Evolutionary conservation across 2,797 vertebrate species (phyloP).

Genomic region (Emydoidea blandingii): DNA sequence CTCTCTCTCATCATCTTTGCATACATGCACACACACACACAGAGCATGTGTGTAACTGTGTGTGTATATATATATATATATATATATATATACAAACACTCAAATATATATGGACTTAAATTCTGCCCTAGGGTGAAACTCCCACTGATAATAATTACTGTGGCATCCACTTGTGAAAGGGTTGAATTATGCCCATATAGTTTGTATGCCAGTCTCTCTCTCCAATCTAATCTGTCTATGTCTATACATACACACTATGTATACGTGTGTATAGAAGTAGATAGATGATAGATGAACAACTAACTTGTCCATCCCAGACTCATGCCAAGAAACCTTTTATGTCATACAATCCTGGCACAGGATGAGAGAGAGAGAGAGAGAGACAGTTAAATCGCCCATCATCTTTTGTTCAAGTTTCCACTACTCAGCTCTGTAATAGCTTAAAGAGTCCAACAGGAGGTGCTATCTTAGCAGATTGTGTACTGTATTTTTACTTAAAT

Average conservation of each 20-base stretch:
- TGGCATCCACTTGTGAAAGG: not conserved
- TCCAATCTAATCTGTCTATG: not conserved
- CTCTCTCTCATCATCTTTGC: not conserved
- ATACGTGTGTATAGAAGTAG: not conserved
- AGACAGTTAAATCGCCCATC: not conserved
- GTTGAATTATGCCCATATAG: rapidly evolving
- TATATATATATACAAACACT: not conserved
- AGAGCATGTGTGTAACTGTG: not conserved
- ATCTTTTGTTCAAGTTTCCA: not conserved
- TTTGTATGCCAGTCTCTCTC: not conserved
- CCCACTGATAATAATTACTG: not conserved
- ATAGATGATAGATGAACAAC: rapidly evolving
- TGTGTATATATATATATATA: not conserved
- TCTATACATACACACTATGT: rapidly evolving
- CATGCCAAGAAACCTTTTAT: not conserved
- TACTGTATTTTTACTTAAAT: not conserved
- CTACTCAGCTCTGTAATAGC: not conserved
- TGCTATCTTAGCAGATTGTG: not conserved
- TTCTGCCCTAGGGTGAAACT: rapidly evolving
- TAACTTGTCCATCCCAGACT: not conserved
- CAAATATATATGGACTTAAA: rapidly evolving
- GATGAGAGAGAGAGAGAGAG: not conserved
- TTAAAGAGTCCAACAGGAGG: not conserved
- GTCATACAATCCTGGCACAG: rapidly evolving
- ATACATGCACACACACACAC: rapidly evolving